phyloP scores from a whole-genome alignment of 2,797 vertebrate species.

The Gymnoscopelus braueri region DNA sequence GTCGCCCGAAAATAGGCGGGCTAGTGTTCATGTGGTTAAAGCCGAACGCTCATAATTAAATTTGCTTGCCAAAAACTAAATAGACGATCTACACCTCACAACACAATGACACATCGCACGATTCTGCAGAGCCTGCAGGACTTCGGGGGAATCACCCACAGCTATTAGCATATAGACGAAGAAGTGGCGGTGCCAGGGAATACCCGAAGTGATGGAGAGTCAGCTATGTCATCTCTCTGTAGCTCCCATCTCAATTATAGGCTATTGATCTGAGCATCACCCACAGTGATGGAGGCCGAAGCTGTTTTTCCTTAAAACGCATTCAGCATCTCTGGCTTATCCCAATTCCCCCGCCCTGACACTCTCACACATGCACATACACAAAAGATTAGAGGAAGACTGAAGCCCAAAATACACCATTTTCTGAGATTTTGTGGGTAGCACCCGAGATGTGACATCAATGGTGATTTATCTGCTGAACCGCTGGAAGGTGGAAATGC shows the following conservation, averaged over 20 bases:
- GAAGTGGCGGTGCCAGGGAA: slow-evolving; percentile 24
- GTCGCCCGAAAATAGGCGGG: no score
- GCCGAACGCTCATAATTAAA: no score
- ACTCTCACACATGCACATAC: slow-evolving; percentile 15
- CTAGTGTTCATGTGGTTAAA: no score
- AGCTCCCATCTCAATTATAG: slow-evolving; percentile 56
- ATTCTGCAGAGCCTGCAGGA: slow-evolving; percentile 34
- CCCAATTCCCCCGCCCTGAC: background rate
- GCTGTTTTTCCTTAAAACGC: slow-evolving; percentile 11
- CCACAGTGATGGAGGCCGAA: slow-evolving; percentile 25
- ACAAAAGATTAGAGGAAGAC: background rate
- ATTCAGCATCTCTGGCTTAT: slow-evolving; percentile 23
- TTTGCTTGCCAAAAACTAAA: no score
- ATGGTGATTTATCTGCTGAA: slow-evolving; percentile 22
- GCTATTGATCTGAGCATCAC: slow-evolving; percentile 49
- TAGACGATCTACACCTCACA: background rate
- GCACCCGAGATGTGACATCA: no score
- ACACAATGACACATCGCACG: slow-evolving; percentile 10
- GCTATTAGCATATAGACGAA: slow-evolving; percentile 37
- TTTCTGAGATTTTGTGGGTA: slow-evolving; percentile 11
- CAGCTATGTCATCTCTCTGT: slow-evolving; percentile 35
- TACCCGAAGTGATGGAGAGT: slow-evolving; percentile 38
- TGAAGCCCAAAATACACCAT: slow-evolving; percentile 25
- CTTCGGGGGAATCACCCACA: slow-evolving; percentile 46
- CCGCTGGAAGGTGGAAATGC: slow-evolving; percentile 14